Conservation (phyloP, 2,797 vertebrate genomes). For the Telmatherina bonti region DNA sequence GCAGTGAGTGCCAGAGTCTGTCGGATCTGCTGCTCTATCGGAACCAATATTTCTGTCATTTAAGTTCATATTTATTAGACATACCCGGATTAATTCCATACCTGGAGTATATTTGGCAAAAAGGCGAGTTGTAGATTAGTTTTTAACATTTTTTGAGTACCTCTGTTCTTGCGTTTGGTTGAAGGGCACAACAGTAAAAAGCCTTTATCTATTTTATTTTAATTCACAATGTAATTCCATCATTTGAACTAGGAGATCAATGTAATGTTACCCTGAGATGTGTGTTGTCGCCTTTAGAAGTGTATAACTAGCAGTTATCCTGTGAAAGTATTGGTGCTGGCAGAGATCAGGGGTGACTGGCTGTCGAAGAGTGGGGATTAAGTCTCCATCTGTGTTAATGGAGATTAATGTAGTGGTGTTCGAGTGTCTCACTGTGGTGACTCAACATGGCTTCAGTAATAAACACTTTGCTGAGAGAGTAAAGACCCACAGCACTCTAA, state of each 20-base stretch:
- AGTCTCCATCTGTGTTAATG: constrained; percentile 72
- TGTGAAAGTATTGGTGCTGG: not conserved
- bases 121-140: not conserved
- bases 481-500: not conserved
- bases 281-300: not conserved
- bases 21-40: not conserved
- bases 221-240: not conserved
- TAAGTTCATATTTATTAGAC: not conserved
- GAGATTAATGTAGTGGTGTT: constrained; percentile 72
- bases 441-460: constrained; percentile 29
- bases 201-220: not conserved
- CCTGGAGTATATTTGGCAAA: not conserved
- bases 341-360: constrained; percentile 10
- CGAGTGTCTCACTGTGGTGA: constrained; percentile 52
- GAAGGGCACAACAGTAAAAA: not conserved
- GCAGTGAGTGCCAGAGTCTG: not conserved
- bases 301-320: constrained; percentile 2
- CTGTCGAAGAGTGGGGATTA: constrained; percentile 68
- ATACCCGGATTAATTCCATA: not conserved
- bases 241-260: not conserved
- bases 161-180: not conserved
- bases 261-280: not conserved
- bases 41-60: not conserved
- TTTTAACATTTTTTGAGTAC: no score
- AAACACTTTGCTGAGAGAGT: constrained; percentile 34